A percentile compares a stretch with the other conserved stretches of the same genome.
These are phyloP conservation scores for Lutraria lutraria DNA, from an alignment of 2,888 invertebrate species.

Conservation along the genomic window DNA sequence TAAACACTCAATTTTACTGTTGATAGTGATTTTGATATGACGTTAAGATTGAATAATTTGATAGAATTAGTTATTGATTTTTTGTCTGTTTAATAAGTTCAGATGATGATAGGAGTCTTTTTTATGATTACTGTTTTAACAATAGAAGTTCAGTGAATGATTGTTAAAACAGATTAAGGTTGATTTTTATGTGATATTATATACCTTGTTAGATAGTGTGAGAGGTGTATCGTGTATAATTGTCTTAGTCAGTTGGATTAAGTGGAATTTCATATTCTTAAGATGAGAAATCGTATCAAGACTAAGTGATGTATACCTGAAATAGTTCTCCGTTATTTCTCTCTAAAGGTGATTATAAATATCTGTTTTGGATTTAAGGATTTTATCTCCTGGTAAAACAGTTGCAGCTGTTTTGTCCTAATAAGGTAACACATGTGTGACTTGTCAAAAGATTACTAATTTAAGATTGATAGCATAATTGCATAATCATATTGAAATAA, in stretches of 20 bases:
- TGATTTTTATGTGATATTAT: background rate
- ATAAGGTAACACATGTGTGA: background rate
- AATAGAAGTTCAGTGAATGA: conserved; percentile 10
- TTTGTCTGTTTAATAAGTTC: background rate
- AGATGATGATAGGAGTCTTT: conserved; percentile 1
- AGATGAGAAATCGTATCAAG: background rate
- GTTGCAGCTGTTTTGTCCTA: background rate
- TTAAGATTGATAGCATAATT: background rate
- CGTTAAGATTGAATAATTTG: conserved; percentile 27
- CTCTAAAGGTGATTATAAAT: background rate
- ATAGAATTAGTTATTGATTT: conserved; percentile 39
- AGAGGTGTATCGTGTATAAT: background rate
- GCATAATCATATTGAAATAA: background rate
- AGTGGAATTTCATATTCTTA: background rate
- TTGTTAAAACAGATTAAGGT: conserved; percentile 14
- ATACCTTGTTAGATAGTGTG: background rate
- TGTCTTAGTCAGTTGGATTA: background rate
- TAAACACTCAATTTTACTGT: conserved; percentile 32
- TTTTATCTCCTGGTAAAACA: background rate
- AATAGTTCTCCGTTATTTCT: background rate
- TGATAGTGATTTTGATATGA: conserved; percentile 39
- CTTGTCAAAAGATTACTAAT: background rate
- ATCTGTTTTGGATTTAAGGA: background rate
- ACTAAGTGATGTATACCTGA: background rate
- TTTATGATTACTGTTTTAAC: background rate